Base-by-base conservation (phyloP, 2,888 invertebrate genomes). In the Punctoribates punctum region DNA sequence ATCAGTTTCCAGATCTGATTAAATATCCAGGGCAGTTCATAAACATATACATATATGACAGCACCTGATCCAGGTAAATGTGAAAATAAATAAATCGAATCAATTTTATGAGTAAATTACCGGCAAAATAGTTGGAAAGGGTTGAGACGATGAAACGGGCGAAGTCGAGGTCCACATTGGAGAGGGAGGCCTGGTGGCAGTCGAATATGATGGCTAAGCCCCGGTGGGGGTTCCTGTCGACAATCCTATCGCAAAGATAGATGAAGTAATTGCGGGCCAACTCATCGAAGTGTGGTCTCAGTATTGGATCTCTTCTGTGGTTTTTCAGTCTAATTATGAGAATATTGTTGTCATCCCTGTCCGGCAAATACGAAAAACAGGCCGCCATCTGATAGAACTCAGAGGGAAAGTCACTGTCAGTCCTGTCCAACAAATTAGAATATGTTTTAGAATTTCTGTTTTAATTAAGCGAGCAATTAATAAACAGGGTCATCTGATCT, bases 111-210 rank as follows among this genome's bases (percentile, higher is more conserved):
- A 62, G 20, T 27, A 5, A 62, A 23, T n/a, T 75, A 75, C 75
- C 73, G 1, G 77, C 60, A 65, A 54, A 77, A 70, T 77, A 75
- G 51, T 75, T 77, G 48, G 73, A 73, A 17, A 77, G 65, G 34
- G 77, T 77, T 29, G 51, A 62, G 15, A 77, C 65, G 2, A 77
- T 73, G 34, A 77, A 77, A 20, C 73, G 57, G 15, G 73, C 67
- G 46, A 74, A 75, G 48, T 77, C 77, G 13, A 77, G 54, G 62
- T 77, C 77, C n/a, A 77, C 73, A 65, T 77, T 77, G 23, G 67
- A 67, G 5, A 77, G 42, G 46, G 73, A 73, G 20, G 77, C 77
- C 23, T 67, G 17, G 11, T 76, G 65, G 20, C 73, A 74, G 57
- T 77, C 77, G 27, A 77, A 77, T 20, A 77, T 73, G 15, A 77